These are phyloP conservation scores for Etheostoma perlongum DNA, from an alignment of 2,797 vertebrate genomes.

Conservation along the genomic window DNA sequence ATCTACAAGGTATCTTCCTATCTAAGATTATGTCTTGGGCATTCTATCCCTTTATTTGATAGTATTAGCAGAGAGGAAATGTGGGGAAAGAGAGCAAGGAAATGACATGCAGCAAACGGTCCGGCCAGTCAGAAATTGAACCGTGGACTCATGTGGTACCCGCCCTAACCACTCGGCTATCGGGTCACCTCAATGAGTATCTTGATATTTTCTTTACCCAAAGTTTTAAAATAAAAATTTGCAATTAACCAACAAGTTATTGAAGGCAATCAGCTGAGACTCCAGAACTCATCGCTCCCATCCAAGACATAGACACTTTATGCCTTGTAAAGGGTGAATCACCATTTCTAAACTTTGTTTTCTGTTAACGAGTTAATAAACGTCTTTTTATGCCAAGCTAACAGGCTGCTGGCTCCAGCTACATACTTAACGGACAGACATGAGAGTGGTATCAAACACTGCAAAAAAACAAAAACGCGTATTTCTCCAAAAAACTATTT, in stretches of 20 bases:
- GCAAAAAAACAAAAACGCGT: neutral
- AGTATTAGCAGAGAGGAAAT: too few species aligned
- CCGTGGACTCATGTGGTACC: too few species aligned
- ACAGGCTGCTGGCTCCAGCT: neutral
- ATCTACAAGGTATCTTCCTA: neutral
- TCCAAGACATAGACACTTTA: neutral
- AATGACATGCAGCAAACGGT: too few species aligned
- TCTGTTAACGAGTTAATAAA: neutral
- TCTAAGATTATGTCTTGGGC: too few species aligned
- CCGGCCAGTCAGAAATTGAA: too few species aligned
- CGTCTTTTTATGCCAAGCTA: neutral
- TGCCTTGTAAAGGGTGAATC: too few species aligned
- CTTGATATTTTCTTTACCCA: neutral
- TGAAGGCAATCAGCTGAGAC: neutral
- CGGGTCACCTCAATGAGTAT: too few species aligned
- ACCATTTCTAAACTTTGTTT: neutral
- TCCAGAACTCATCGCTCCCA: neutral
- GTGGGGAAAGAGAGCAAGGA: too few species aligned
- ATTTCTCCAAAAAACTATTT: neutral
- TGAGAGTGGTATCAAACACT: neutral
- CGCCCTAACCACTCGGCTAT: too few species aligned
- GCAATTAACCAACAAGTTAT: neutral
- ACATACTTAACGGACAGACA: neutral
- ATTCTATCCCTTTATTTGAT: too few species aligned
- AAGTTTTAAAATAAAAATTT: neutral